phyloP scores from a whole-genome alignment of 1,140 invertebrate species.

The Magallana gigas region DNA sequence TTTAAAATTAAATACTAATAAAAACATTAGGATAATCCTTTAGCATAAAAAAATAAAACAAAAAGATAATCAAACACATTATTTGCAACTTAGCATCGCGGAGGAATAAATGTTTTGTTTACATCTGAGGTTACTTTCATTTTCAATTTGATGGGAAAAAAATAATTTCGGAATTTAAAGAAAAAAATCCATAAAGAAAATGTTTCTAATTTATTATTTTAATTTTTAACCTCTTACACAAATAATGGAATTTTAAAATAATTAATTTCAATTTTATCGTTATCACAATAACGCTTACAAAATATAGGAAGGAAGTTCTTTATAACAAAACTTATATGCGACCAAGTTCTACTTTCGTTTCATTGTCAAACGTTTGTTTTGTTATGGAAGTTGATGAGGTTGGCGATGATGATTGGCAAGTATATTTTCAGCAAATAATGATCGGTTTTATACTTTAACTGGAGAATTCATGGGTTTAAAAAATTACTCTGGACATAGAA shows the following conservation, averaged over 20 bases:
- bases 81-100: background rate
- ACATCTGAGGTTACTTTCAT: background rate
- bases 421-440: background rate
- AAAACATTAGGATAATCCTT: no score
- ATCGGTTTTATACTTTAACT: no score
- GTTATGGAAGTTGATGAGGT: conserved; percentile 5
- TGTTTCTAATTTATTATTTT: no score
- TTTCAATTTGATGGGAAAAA: background rate
- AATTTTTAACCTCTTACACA: no score
- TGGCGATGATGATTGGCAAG: conserved; percentile 3
- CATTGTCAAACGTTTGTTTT: background rate
- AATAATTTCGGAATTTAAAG: no score
- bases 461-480: no score
- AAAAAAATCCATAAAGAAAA: no score
- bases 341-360: conserved; percentile 12
- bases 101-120: background rate
- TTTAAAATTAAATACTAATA: no score
- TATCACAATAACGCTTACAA: background rate
- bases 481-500: no score
- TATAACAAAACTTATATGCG: background rate
- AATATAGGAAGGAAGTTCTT: background rate
- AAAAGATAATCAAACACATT: no score
- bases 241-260: no score
- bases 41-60: no score
- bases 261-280: background rate